A percentile compares a stretch with the other conserved stretches of the same genome.
phyloP scores from a whole-genome alignment of 2,113 vertebrate genomes.

The Seriola quinqueradiata region DNA sequence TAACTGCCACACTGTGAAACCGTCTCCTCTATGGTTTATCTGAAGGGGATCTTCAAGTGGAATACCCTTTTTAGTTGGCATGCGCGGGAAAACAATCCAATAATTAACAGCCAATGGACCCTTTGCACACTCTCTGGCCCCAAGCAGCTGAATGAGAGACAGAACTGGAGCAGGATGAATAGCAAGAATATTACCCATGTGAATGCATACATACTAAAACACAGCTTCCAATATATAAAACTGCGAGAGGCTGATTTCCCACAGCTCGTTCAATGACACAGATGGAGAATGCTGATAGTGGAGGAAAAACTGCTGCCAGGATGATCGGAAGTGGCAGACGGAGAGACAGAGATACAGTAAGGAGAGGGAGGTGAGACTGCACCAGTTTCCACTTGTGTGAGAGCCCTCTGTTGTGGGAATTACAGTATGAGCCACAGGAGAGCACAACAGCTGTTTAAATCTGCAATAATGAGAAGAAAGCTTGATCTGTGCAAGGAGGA shows the following conservation, averaged over 20 bases:
- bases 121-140: constrained; percentile 23
- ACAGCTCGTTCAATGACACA: constrained; percentile 12
- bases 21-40: constrained; percentile 37
- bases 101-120: constrained; percentile 54
- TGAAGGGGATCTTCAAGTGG: constrained; percentile 17
- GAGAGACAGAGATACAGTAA: constrained; percentile 10
- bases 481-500: constrained; percentile 37
- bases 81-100: constrained; percentile 44
- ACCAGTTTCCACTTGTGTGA: constrained; percentile 16
- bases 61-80: constrained; percentile 19
- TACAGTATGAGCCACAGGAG: constrained; percentile 55
- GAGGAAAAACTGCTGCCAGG: constrained; percentile 19
- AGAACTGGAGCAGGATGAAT: constrained; percentile 31
- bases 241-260: constrained; percentile 35
- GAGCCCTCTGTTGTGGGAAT: constrained; percentile 50
- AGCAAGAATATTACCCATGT: constrained; percentile 18
- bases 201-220: constrained; percentile 36
- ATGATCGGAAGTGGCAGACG: background rate
- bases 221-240: constrained; percentile 15
- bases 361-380: constrained; percentile 1
- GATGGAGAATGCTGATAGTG: constrained; percentile 25
- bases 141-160: constrained; percentile 27
- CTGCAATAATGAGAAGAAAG: constrained; percentile 46
- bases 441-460: constrained; percentile 57
- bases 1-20: constrained; percentile 45